Evolutionary conservation across 2,888 invertebrate genomes (phyloP), one percentile per base, ranked within the genome.

Genomic region (Lydus trimaculatus): DNA sequence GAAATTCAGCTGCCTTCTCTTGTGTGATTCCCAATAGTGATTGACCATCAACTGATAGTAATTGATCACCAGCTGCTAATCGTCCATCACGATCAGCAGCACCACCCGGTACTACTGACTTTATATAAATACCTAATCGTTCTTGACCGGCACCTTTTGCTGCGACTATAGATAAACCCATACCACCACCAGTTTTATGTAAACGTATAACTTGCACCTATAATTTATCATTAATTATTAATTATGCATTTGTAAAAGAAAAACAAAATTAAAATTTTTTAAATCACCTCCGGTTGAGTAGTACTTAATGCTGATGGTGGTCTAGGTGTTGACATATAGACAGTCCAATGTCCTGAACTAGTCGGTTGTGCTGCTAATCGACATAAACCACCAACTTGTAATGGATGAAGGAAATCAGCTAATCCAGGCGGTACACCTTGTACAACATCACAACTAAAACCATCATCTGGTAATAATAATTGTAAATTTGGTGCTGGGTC

Each of bases 81-180:
- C 98, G 90, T 0, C 98, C 98, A 87, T 99, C 98, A 67, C 93
- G 91, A 83, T 95, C 95, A 3, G 96, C 96, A 67, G 96, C 95
- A 52, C 96, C 96, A 65, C 95, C 97, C 70, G 96, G 92, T 48
- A 99, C 98, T 31, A 99, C 98, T 23, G 98, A 98, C 87, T 99
- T 99, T 74, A 99, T 97, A 87, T 99, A 99, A 84, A 99, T 99
- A 59, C 99, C 99, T 71, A 97, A 88, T 78, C 96, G 77, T 67
- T 85, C 85, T 72, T 85, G 84, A 2, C 85, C 85, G 0, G 84
- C 84, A 28, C 85, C 89, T 87, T 97, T 97, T 31, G 99, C 99
- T 11, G 99, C 99, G 4, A 99, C 98, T 79, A 99, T 99, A 82
- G 98, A 98, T 78, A 99, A 90, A 13, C 99, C 99, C 94, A 99